phyloP scores from a whole-genome alignment of 2,888 invertebrate genomes.

The Polyommatus iphigenia region DNA sequence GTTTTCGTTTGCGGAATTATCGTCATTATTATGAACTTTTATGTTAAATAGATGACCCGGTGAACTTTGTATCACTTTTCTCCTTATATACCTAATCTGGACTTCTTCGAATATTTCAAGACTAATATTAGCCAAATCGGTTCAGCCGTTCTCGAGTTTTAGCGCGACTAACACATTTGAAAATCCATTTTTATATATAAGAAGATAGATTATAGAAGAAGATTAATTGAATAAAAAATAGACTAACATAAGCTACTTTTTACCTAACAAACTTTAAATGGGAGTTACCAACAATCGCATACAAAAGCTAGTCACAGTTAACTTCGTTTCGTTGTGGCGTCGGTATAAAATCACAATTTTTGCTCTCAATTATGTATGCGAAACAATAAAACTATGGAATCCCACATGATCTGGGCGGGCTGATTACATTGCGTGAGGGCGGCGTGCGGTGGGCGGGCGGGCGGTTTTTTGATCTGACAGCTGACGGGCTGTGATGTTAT shows the following conservation, averaged over 20 bases:
- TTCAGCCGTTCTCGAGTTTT: no score
- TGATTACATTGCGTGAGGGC: constrained; percentile 39
- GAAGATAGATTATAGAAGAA: no score
- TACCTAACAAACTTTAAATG: not conserved
- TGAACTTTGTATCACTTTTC: no score
- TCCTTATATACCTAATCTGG: no score
- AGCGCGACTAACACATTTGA: no score
- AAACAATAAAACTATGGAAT: constrained; percentile 17
- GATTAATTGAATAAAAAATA: no score
- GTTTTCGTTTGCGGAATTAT: not conserved
- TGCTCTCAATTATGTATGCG: not conserved
- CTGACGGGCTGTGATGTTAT: constrained; percentile 53
- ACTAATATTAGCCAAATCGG: no score
- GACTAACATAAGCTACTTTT: not conserved
- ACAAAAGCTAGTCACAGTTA: not conserved
- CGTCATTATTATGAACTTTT: not conserved
- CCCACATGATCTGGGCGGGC: constrained; percentile 20
- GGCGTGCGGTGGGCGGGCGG: constrained; percentile 37
- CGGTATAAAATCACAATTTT: constrained; percentile 5
- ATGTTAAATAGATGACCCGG: no score
- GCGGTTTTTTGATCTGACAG: constrained; percentile 44
- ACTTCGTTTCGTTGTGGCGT: not conserved
- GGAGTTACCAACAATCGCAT: not conserved
- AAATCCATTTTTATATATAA: no score
- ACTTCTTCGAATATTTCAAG: no score